phyloP scores from a whole-genome alignment of 2,797 vertebrate genomes.

The Spondyliosoma cantharus region DNA sequence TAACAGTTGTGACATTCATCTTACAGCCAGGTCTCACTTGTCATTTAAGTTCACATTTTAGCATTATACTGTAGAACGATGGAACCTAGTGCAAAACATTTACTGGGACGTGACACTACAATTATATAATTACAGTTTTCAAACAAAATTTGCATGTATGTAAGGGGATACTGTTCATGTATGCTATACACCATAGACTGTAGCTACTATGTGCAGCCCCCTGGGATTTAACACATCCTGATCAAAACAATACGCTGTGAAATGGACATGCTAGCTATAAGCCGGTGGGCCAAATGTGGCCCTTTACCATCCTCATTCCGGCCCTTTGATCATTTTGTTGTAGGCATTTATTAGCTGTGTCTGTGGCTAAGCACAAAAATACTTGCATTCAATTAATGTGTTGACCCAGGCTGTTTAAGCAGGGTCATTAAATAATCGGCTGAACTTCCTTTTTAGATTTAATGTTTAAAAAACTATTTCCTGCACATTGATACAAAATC shows the following conservation, averaged over 20 bases:
- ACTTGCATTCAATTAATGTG: too few species aligned
- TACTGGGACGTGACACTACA: neutral
- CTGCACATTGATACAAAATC: too few species aligned
- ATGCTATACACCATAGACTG: neutral
- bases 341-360: too few species aligned
- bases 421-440: too few species aligned
- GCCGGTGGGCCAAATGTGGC: too few species aligned
- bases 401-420: too few species aligned
- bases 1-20: conserved; percentile 6
- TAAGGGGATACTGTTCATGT: neutral
- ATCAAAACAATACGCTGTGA: neutral
- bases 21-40: conserved; percentile 16
- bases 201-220: neutral
- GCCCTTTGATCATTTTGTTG: too few species aligned
- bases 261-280: conserved; percentile 1
- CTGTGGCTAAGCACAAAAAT: too few species aligned
- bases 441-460: too few species aligned
- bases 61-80: neutral
- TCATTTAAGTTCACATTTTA: conserved; percentile 1
- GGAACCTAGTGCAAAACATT: neutral
- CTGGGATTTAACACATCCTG: neutral
- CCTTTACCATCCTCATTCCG: too few species aligned
- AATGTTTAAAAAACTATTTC: too few species aligned
- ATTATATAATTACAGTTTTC: conserved; percentile 2
- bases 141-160: neutral